Base-by-base conservation (phyloP, 2,888 invertebrate species). In the Tetheella fluctuosa region DNA sequence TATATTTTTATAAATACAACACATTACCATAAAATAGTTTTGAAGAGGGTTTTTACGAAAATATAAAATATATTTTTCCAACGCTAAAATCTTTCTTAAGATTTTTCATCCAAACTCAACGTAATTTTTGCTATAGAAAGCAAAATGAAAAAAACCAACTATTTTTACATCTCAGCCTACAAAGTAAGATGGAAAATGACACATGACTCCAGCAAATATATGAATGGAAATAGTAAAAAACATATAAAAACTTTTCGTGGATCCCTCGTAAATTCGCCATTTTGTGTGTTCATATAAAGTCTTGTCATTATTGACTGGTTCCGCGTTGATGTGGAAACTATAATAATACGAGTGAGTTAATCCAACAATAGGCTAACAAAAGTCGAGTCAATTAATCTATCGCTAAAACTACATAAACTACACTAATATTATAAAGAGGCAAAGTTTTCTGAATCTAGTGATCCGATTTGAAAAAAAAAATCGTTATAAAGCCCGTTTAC, bases 241-340 rank as follows among this genome's bases (percentile, higher is more conserved):
- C 54, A 62, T 65, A 65, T 67, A 71, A 71, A 70, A 71, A 67
- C 64, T 73, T 73, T 63, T 65, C 53, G 64, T 62, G 57, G 54
- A 54, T 62, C 58, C 66, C 64, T 64, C 69, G 64, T 74, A 76
- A 73, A 73, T 69, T 67, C 62, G 65, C 68, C 65, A 70, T 73
- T 74, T 65, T 67, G 63, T 61, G 64, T 60, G 62, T 59, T 61
- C 58, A 59, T 62, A 66, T 63, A 66, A 61, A 66, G 56, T 57
- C 63, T 60, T 58, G n/a, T 59, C 58, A 64, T 60, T 61, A 55
- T 55, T 55, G 34, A 55, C 55, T 37, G 37, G 30, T 37, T 55
- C 20, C 17, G 13, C 15, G 34, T 34, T 55, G 55, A 55, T 20
- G 34, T 55, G 55, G 37, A 55, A 48, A 48, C 48, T 48, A 48